Evolutionary conservation across 2,888 invertebrate genomes (phyloP).

Genomic region (Callyntrura sp.): DNA sequence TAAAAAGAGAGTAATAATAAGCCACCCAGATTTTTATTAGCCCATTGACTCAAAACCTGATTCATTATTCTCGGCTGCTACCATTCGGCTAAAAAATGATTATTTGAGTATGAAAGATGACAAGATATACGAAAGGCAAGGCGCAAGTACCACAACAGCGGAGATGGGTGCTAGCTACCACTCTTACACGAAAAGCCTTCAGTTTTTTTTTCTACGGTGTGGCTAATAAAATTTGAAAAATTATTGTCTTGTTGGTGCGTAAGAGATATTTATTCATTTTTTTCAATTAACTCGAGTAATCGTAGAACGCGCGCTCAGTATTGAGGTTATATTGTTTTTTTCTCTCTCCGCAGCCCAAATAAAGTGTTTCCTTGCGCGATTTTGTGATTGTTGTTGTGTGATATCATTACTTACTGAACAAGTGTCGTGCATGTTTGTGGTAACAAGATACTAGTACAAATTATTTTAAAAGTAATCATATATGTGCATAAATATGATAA

Average conservation of each 20-base stretch:
- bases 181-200: not conserved
- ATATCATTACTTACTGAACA: too few species aligned
- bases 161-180: slow-evolving; percentile 15
- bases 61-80: slow-evolving; percentile 50
- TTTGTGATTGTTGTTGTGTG: too few species aligned
- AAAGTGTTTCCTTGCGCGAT: slow-evolving; percentile 20
- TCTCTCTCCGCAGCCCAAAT: slow-evolving; percentile 43
- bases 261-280: not conserved
- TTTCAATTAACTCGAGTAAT: slow-evolving; percentile 25
- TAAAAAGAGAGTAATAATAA: slow-evolving; percentile 59
- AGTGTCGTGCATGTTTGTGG: not conserved
- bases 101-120: slow-evolving; percentile 42
- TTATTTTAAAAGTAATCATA: slow-evolving; percentile 71
- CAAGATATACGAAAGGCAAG: too few species aligned
- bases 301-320: not conserved
- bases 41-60: slow-evolving; percentile 76
- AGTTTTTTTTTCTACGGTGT: not conserved
- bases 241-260: slow-evolving; percentile 4
- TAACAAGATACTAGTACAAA: slow-evolving; percentile 43
- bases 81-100: slow-evolving; percentile 45
- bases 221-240: slow-evolving; percentile 39
- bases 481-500: slow-evolving; percentile 80
- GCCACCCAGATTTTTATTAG: slow-evolving; percentile 76
- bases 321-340: not conserved
- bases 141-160: not conserved